These are phyloP conservation scores for Eupithecia subfuscata DNA, from an alignment of 2,888 invertebrate species.

Conservation along the genomic window DNA sequence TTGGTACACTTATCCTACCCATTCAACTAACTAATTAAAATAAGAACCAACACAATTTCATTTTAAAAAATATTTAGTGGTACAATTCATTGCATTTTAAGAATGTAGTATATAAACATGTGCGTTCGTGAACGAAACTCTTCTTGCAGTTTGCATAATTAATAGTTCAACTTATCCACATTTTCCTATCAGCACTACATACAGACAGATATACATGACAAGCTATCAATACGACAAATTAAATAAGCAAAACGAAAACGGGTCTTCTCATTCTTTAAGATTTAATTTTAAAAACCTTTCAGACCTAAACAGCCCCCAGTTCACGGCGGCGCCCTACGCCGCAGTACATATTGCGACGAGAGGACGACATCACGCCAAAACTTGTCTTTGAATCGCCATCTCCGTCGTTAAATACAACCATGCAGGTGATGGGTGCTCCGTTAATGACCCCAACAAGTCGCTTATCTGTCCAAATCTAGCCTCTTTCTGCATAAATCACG, in stretches of 20 bases:
- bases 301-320: neutral
- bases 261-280: neutral
- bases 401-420: neutral
- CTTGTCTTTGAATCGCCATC: neutral
- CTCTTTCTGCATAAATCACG: neutral
- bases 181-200: neutral
- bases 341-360: neutral
- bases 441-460: neutral
- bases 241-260: conserved; percentile 8
- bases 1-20: neutral
- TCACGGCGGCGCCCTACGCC: neutral
- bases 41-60: neutral
- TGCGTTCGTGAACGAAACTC: conserved; percentile 1
- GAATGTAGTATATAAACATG: neutral
- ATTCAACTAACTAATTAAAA: neutral
- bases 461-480: neutral
- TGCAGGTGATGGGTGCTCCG: neutral
- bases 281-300: neutral
- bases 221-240: neutral
- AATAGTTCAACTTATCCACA: neutral
- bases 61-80: neutral
- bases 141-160: neutral
- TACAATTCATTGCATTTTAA: neutral
- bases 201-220: conserved; percentile 4
- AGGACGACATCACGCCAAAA: neutral